Conservation (phyloP, 1,140 invertebrate genomes). For the Prorops nasuta region DNA sequence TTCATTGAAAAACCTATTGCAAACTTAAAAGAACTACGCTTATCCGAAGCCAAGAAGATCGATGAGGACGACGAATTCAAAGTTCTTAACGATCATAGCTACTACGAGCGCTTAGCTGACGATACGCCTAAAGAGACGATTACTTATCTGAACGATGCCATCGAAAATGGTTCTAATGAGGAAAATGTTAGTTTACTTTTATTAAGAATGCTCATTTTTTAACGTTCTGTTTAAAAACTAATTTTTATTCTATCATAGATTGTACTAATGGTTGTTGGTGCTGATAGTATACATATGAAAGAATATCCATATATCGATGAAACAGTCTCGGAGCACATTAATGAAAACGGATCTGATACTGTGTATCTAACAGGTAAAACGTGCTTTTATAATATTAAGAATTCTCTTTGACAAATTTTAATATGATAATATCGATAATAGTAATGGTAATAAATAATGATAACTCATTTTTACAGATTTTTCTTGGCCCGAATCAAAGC, state of each 20-base stretch:
- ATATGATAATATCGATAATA: too few species aligned
- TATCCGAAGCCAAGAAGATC: not conserved
- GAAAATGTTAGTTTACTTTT: constrained; percentile 40
- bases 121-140: constrained; percentile 21
- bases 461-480: too few species aligned
- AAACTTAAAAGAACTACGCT: constrained; percentile 6
- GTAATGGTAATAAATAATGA: too few species aligned
- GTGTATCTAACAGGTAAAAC: constrained; percentile 14
- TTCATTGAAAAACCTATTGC: not conserved
- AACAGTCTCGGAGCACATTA: constrained; percentile 27
- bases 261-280: constrained; percentile 53
- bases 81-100: constrained; percentile 49
- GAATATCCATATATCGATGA: constrained; percentile 41
- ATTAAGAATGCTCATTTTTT: constrained; percentile 8
- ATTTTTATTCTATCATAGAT: constrained; percentile 44
- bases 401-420: too few species aligned
- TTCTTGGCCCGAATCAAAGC: too few species aligned
- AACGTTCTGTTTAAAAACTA: constrained; percentile 1
- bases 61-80: constrained; percentile 21
- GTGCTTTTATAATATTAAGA: not conserved
- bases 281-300: constrained; percentile 47
- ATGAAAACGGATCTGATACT: constrained; percentile 16
- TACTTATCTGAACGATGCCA: constrained; percentile 23
- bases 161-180: constrained; percentile 32
- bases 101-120: constrained; percentile 43